Conservation (phyloP, 2,797 vertebrate genomes). For the Lithobates pipiens region DNA sequence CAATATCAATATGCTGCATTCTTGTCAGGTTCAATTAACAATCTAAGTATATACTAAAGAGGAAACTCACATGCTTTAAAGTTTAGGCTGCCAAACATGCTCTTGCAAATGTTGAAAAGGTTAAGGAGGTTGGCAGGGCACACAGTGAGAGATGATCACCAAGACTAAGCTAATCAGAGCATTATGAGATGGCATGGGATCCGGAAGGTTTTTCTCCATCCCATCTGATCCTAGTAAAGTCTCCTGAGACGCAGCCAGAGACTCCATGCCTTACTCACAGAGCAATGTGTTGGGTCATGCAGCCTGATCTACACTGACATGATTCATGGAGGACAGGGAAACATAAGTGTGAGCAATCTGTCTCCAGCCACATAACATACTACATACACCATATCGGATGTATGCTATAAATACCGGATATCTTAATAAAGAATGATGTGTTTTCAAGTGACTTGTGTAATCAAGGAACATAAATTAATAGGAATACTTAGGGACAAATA, state of each 20-base stretch:
- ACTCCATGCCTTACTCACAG: not conserved
- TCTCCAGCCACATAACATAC: conserved; percentile 13
- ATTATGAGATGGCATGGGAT: conserved; percentile 46
- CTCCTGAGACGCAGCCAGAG: conserved; percentile 19
- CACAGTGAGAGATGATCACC: conserved; percentile 8
- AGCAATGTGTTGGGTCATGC: not conserved
- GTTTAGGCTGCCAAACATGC: not conserved
- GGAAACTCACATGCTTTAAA: conserved; percentile 1
- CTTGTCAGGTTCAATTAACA: not conserved
- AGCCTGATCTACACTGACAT: conserved; percentile 6
- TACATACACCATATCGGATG: conserved; percentile 10
- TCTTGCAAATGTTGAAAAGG: conserved; percentile 37
- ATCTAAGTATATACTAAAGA: conserved; percentile 13
- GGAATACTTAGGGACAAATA: not conserved
- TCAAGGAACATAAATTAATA: not conserved
- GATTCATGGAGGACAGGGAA: not conserved
- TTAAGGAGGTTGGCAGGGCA: conserved; percentile 42
- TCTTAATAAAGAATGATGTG: conserved; percentile 10
- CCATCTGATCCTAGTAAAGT: conserved; percentile 45
- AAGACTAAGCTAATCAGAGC: conserved; percentile 45
- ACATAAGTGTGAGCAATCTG: conserved; percentile 25
- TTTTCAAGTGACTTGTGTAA: not conserved
- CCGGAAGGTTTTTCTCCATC: conserved; percentile 21
- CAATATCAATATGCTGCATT: no score
- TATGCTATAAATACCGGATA: conserved; percentile 16